Conservation (phyloP, 30 jellyfish, hydroid and myxozoan genomes). For the Calvadosia cruxmelitensis region DNA sequence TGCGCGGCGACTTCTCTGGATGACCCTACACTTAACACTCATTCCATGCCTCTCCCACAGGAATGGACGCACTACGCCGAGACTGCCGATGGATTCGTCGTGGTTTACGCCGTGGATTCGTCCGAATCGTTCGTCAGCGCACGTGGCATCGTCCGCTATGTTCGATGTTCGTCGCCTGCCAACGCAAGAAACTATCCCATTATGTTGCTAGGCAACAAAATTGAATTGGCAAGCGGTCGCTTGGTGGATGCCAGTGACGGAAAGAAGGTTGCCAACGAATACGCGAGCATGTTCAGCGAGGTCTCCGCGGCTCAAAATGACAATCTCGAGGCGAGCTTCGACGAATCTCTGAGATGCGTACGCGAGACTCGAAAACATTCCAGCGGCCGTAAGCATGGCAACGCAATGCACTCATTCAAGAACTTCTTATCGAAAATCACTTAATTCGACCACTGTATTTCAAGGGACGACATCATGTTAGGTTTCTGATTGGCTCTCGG, state of each 20-base stretch:
- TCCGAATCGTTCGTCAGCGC: constrained; percentile 35
- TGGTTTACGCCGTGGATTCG: constrained; percentile 57
- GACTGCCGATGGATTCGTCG: constrained; percentile 68
- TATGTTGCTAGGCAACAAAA: constrained; percentile 47
- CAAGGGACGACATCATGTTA: no score
- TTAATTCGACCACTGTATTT: background rate
- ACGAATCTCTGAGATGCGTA: constrained; percentile 26
- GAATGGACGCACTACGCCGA: constrained; percentile 55
- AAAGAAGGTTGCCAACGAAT: constrained; percentile 28
- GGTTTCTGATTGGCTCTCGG: no score
- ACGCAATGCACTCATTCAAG: background rate
- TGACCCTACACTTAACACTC: no score
- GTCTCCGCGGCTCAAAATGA: constrained; percentile 50
- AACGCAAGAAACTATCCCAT: constrained; percentile 30
- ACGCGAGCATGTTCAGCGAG: constrained; percentile 42
- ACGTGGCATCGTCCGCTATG: constrained; percentile 24
- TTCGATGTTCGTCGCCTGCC: constrained; percentile 24
- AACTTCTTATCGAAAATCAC: background rate
- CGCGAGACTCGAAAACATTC: background rate
- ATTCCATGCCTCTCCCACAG: constrained; percentile 29
- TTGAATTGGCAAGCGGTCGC: constrained; percentile 64
- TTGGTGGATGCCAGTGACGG: constrained; percentile 25
- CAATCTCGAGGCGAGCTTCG: constrained; percentile 25
- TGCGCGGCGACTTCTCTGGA: no score
- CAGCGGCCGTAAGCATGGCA: background rate